A percentile compares a stretch with the other conserved stretches of the same genome.
These are phyloP conservation scores for Liparis tanakae DNA, from an alignment of 2,797 vertebrate genomes.

Conservation along the genomic window DNA sequence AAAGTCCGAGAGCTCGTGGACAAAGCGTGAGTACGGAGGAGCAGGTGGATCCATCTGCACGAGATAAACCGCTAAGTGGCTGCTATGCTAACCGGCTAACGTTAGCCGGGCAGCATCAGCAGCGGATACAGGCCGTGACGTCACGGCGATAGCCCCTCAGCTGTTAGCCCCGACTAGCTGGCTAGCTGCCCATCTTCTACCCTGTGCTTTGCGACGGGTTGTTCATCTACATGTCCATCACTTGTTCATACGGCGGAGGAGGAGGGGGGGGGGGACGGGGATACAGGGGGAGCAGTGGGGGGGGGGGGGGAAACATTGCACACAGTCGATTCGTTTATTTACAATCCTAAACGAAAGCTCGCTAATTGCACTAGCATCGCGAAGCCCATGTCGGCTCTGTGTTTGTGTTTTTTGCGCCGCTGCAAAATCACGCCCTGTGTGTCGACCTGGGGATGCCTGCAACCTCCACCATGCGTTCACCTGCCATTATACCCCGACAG, in stretches of 20 bases:
- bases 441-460: constrained; percentile 36
- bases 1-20: constrained; percentile 98
- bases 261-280: too few relatives aligned
- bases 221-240: rapidly evolving
- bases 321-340: not conserved
- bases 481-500: not conserved
- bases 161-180: constrained; percentile 68
- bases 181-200: constrained; percentile 58
- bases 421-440: constrained; percentile 67
- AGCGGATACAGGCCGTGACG: constrained; percentile 74
- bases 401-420: constrained; percentile 30
- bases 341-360: constrained; percentile 8
- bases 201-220: not conserved
- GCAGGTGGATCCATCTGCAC: constrained; percentile 31
- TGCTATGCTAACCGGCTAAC: constrained; percentile 39
- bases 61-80: constrained; percentile 38
- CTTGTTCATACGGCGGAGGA: rapidly evolving
- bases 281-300: too few relatives aligned
- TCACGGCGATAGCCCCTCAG: constrained; percentile 74
- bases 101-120: constrained; percentile 58
- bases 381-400: constrained; percentile 47
- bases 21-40: constrained; percentile 94
- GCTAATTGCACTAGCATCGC: constrained; percentile 64
- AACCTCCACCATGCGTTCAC: not conserved
- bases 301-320: not conserved